phyloP scores from a whole-genome alignment of 2,888 invertebrate genomes.

The Nephrocerus scutellatus region DNA sequence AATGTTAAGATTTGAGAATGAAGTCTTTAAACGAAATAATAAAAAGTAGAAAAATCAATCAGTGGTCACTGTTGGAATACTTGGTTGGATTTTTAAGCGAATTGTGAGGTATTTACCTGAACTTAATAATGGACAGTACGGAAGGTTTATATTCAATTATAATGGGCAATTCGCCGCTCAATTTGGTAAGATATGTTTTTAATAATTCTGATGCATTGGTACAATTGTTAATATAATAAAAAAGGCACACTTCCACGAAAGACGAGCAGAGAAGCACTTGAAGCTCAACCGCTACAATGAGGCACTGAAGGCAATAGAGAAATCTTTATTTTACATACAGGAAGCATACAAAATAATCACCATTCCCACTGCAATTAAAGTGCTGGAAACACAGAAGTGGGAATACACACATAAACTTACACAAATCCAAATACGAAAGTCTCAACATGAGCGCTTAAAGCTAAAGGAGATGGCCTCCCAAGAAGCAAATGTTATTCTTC shows the following conservation, averaged over 20 bases:
- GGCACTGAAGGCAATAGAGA: slow-evolving; percentile 41
- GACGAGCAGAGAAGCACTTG: slow-evolving; percentile 41
- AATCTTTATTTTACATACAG: slow-evolving; percentile 37
- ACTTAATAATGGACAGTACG: too few species aligned
- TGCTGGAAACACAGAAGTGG: slow-evolving; percentile 38
- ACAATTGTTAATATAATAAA: neutral
- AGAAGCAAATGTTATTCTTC: slow-evolving; percentile 4
- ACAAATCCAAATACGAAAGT: slow-evolving; percentile 39
- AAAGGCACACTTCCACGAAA: slow-evolving; percentile 45
- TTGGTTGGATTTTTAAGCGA: too few species aligned
- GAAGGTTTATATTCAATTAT: too few species aligned
- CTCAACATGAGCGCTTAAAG: slow-evolving; percentile 37
- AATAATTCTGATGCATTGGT: neutral
- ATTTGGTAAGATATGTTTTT: slow-evolving; percentile 34
- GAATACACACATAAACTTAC: slow-evolving; percentile 39
- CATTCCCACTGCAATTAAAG: slow-evolving; percentile 35
- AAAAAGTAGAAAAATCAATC: too few species aligned
- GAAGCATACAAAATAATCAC: slow-evolving; percentile 39
- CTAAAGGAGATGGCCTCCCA: slow-evolving; percentile 31
- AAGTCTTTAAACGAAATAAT: too few species aligned
- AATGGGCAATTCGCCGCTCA: slow-evolving; percentile 42
- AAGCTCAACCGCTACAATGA: slow-evolving; percentile 41
- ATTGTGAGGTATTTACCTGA: too few species aligned
- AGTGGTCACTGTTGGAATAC: too few species aligned
- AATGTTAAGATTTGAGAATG: too few species aligned